Base-by-base conservation (phyloP, 2,113 vertebrate genomes). In the Raja brachyura region DNA sequence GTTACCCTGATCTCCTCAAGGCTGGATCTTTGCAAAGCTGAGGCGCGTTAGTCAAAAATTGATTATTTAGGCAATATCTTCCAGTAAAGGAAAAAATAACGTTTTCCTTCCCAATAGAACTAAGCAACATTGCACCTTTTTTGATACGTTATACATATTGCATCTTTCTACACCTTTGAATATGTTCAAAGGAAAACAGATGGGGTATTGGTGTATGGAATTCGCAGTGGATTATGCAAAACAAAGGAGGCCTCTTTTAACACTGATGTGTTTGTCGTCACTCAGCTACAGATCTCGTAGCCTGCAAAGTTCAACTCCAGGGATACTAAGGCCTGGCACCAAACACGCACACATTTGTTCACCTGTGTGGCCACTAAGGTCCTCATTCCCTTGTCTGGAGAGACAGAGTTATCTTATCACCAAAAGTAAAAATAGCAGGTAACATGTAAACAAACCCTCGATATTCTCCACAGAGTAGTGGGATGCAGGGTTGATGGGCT, bases 371-470 rank as follows among this genome's bases (percentile, higher is more conserved):
- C 79, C 48, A 83, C n/a, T 0, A 63, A 14, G 63, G 14, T 33
- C 61, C 86, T 68, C 33, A 68, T 66, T 68, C 86, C 86, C 61
- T 31, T 33, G 18, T 88, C 85, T 66, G 59, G 56, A 66, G 81
- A 14, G 59, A 66, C 11, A 33, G 56, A 88, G n/a, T 31, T 63
- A 31, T 68, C 86, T 66, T 90, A 68, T 9, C 7, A 59, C 79
- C 28, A 48, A 56, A 83, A 83, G 25, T 83, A 83, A 81, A 81
- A 88, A 31, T 63, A 88, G 85, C 85, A 88, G 56, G 85, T 63
- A 48, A 63, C 85, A 88, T 88, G 20, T 28, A 88, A 63, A 90
- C 61, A 90, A 48, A 18, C 79, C 54, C n/a, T 90, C 7, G 68
- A 28, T n/a, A 88, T 18, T 63, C 3, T 33, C 56, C 86, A 68